A percentile compares a stretch with the other conserved stretches of the same genome.
Conservation (phyloP, 2,888 invertebrate genomes). For the Thumatha senex region DNA sequence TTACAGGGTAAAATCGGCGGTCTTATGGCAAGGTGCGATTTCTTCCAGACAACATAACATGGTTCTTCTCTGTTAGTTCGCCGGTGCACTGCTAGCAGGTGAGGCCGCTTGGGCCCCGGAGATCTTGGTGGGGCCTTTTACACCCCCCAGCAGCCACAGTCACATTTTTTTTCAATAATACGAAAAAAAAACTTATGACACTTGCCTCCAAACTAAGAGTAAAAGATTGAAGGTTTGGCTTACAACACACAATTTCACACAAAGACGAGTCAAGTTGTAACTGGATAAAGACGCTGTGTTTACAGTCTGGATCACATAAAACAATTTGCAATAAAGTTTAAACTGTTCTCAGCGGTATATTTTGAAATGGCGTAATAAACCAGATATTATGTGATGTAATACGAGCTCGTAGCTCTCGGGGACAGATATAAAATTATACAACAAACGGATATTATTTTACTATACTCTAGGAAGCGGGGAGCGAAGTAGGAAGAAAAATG, state of each 20-base stretch:
- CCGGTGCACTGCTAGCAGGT: too few species aligned
- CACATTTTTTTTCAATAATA: too few species aligned
- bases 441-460: constrained; percentile 14
- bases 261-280: neutral
- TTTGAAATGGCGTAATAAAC: neutral
- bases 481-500: neutral
- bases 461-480: constrained; percentile 5
- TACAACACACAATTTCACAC: neutral
- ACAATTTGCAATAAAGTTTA: neutral
- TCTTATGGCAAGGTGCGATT: too few species aligned
- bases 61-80: too few species aligned
- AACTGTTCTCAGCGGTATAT: neutral
- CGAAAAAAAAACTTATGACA: too few species aligned
- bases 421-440: constrained; percentile 3
- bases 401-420: neutral
- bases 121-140: too few species aligned
- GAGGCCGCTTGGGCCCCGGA: too few species aligned
- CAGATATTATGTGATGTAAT: neutral
- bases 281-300: neutral
- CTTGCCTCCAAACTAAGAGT: too few species aligned
- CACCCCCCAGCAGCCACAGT: too few species aligned
- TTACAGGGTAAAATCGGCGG: too few species aligned
- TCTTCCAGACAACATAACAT: too few species aligned
- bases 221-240: too few species aligned
- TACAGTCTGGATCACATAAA: neutral